Conservation (phyloP, 2,797 vertebrate species). For the Sebastes glaucus region DNA sequence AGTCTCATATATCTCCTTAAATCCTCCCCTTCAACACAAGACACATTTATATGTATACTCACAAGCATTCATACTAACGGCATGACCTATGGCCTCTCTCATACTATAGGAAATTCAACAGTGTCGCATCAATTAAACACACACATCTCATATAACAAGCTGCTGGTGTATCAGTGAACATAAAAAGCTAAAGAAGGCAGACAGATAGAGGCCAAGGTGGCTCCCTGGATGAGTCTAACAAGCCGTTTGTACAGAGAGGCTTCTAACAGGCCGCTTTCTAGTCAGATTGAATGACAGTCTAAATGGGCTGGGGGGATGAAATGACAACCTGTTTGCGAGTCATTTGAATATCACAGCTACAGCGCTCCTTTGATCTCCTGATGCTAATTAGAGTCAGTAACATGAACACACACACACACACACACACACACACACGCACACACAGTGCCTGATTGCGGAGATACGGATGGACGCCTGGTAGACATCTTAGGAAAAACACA, state of each 20-base stretch:
- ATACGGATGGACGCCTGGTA: constrained; percentile 33
- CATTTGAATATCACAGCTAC: constrained; percentile 80
- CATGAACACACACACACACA: not conserved
- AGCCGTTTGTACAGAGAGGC: not conserved
- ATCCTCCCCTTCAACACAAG: not conserved
- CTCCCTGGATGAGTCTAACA: not conserved
- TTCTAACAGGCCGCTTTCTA: constrained; percentile 1
- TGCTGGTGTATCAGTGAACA: not conserved
- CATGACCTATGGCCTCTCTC: not conserved
- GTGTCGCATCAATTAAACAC: not conserved
- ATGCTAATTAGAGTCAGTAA: constrained; percentile 72
- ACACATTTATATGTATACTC: not conserved
- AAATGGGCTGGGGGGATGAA: constrained; percentile 34
- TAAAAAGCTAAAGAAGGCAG: not conserved
- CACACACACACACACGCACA: not conserved
- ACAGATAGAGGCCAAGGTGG: not conserved
- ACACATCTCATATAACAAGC: not conserved
- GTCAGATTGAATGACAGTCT: constrained; percentile 20
- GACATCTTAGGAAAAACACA: constrained; percentile 63
- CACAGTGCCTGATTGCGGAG: constrained; percentile 14
- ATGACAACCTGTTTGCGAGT: constrained; percentile 50
- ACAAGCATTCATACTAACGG: not conserved
- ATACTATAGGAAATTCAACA: not conserved
- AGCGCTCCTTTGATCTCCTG: constrained; percentile 73
- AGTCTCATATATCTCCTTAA: not conserved